Conservation (phyloP, 2,797 vertebrate species). For the Eurystomus glaucurus region DNA sequence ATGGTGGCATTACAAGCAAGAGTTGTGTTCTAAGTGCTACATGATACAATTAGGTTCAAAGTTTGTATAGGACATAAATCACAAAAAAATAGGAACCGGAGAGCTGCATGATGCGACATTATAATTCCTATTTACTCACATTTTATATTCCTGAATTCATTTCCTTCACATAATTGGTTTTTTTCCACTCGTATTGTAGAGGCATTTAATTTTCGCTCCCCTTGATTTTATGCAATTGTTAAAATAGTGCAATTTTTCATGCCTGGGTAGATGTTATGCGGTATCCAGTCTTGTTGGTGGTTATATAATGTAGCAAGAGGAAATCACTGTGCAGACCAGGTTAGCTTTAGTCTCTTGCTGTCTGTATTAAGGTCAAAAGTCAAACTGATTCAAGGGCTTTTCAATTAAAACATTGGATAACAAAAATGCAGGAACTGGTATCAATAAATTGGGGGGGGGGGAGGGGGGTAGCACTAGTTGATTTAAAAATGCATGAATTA, state of each 20-base stretch:
- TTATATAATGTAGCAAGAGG: neutral
- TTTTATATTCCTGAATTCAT: slow-evolving; percentile 15
- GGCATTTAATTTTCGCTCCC: slow-evolving; percentile 4
- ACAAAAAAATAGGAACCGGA: neutral
- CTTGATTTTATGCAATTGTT: slow-evolving; percentile 10
- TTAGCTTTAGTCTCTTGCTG: slow-evolving; percentile 11
- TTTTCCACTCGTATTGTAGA: neutral
- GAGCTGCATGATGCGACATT: neutral
- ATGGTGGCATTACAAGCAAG: neutral
- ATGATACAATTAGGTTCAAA: neutral
- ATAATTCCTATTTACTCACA: neutral
- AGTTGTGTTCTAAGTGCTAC: neutral
- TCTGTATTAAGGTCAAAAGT: slow-evolving; percentile 27
- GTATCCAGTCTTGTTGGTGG: neutral
- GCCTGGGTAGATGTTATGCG: neutral
- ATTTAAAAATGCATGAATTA: slow-evolving; percentile 63
- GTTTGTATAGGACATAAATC: neutral
- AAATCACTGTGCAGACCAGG: neutral
- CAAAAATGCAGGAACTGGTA: slow-evolving; percentile 8
- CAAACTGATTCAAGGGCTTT: slow-evolving; percentile 23
- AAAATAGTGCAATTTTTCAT: neutral
- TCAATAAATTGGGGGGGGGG: slow-evolving; percentile 7
- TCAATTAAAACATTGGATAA: neutral
- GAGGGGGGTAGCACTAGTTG: neutral
- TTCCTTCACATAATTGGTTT: slow-evolving; percentile 20